phyloP scores from a whole-genome alignment of 1,140 invertebrate genomes.

The Alviniconcha marisindica region DNA sequence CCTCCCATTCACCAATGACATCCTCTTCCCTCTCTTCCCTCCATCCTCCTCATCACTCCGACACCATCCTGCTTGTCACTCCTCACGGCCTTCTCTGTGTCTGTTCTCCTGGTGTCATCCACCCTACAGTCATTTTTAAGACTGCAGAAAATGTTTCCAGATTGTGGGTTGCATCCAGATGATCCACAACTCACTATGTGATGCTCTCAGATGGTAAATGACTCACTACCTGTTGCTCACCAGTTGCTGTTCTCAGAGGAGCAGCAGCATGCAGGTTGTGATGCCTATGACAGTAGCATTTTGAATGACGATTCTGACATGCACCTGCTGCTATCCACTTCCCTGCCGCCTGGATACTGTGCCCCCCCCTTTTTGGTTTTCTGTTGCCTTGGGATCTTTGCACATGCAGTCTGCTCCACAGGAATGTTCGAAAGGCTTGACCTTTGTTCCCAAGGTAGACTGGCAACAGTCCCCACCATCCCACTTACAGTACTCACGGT shows the following conservation, averaged over 20 bases:
- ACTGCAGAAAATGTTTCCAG: too few species aligned
- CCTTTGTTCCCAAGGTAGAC: slow-evolving; percentile 55
- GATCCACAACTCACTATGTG: background rate
- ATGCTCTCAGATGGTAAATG: too few species aligned
- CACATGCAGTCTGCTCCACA: slow-evolving; percentile 60
- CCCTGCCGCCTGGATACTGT: background rate
- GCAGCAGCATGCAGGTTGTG: background rate
- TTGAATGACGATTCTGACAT: too few species aligned
- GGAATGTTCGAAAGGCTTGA: slow-evolving; percentile 51
- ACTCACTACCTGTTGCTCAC: background rate
- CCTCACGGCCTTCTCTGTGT: background rate
- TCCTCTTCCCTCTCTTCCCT: too few species aligned
- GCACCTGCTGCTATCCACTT: background rate
- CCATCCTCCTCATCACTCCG: background rate
- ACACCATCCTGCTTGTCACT: background rate
- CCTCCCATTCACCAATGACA: too few species aligned
- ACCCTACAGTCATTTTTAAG: too few species aligned
- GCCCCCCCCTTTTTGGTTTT: slow-evolving; percentile 75
- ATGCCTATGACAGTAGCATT: background rate
- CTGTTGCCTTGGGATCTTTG: slow-evolving; percentile 62
- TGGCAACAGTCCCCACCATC: slow-evolving; percentile 69
- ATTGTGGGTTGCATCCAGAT: background rate
- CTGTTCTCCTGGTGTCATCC: too few species aligned
- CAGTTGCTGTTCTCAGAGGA: background rate
- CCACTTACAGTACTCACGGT: slow-evolving; percentile 64